Conservation (phyloP, 2,888 invertebrate genomes). For the Melieria omissa region DNA sequence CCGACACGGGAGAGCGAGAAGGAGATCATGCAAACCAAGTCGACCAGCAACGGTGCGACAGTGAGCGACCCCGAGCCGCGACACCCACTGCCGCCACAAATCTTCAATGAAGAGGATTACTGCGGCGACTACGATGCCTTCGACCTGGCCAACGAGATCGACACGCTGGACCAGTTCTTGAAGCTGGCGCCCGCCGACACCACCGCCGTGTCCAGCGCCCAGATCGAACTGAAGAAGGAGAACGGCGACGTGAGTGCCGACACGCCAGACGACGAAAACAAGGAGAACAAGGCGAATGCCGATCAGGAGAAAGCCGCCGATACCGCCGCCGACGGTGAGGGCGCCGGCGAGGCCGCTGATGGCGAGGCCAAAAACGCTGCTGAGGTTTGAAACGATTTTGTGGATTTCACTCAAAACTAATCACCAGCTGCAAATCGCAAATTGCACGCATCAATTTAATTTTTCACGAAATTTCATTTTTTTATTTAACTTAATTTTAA, state of each 20-base stretch:
- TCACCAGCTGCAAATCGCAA: conserved; percentile 3
- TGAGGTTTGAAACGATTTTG: conserved; percentile 27
- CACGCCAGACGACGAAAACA: conserved; percentile 62
- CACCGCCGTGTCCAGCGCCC: conserved; percentile 67
- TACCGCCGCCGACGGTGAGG: conserved; percentile 40
- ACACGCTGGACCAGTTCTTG: conserved; percentile 88
- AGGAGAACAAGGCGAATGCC: conserved; percentile 52
- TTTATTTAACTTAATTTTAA: too few relatives aligned
- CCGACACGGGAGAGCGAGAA: conserved; percentile 89
- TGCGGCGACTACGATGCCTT: conserved; percentile 96
- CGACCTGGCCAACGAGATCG: conserved; percentile 90
- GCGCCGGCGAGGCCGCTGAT: conserved; percentile 25
- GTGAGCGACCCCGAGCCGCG: conserved; percentile 79
- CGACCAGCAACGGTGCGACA: conserved; percentile 79
- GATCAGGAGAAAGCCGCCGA: conserved; percentile 41
- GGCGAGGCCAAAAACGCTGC: conserved; percentile 30
- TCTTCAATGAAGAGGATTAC: conserved; percentile 87
- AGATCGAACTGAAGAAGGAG: conserved; percentile 64
- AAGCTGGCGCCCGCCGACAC: conserved; percentile 75
- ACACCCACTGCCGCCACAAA: conserved; percentile 90
- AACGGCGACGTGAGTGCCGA: conserved; percentile 57
- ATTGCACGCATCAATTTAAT: not conserved
- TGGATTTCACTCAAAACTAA: not conserved
- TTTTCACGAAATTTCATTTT: not conserved
- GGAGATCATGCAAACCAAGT: conserved; percentile 91